Percentiles rank a stretch among this genome's conserved stretches.
Evolutionary conservation across 23 tunicate genomes (phyloP).

Genomic region (Trididemnum miniatum): DNA sequence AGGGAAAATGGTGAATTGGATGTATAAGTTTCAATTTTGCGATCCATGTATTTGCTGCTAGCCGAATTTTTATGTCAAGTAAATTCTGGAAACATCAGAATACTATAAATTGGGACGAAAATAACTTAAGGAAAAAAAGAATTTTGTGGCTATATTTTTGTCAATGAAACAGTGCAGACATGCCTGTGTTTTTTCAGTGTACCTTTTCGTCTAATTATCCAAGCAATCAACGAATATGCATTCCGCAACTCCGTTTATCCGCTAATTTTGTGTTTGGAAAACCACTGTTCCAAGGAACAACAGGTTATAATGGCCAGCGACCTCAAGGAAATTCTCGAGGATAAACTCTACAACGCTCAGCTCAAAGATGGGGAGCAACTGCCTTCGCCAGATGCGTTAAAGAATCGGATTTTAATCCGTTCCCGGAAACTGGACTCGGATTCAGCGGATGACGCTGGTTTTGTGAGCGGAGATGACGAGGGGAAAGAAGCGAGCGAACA

Average conservation of each 20-base stretch:
- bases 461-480: constrained; percentile 83
- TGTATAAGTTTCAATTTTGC: too few species aligned
- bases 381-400: constrained; percentile 84
- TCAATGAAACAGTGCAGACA: too few species aligned
- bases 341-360: constrained; percentile 55
- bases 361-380: constrained; percentile 13
- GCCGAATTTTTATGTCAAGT: too few species aligned
- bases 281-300: constrained; percentile 84
- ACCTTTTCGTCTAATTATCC: constrained; percentile 70
- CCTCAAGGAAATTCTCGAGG: constrained; percentile 50
- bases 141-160: too few species aligned
- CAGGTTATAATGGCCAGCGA: constrained; percentile 56
- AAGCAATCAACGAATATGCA: constrained; percentile 81
- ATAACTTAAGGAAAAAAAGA: too few species aligned
- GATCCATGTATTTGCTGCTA: too few species aligned
- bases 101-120: too few species aligned
- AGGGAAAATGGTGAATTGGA: too few species aligned
- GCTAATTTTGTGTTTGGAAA: constrained; percentile 83
- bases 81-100: too few species aligned
- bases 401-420: constrained; percentile 60
- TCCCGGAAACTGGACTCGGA: constrained; percentile 55
- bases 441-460: constrained; percentile 56
- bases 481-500: constrained; percentile 57
- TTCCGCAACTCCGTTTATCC: constrained; percentile 87
- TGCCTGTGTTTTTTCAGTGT: constrained; percentile 59